A percentile compares a stretch with the other conserved stretches of the same genome.
phyloP scores from a whole-genome alignment of 2,113 vertebrate species.

The Sphaerodactylus townsendi region DNA sequence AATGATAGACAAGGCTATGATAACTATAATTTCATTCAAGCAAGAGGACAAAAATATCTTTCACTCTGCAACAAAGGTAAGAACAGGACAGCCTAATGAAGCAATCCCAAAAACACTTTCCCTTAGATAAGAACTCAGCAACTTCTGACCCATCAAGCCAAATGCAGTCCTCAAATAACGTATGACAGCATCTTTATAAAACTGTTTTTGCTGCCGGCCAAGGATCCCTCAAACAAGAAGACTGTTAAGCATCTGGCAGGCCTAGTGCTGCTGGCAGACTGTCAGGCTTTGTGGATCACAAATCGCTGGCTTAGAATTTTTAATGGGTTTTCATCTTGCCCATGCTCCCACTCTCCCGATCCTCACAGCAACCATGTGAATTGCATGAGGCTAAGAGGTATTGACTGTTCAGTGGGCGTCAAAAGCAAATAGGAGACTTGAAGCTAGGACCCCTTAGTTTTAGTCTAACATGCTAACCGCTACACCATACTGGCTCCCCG shows the following conservation, averaged over 20 bases:
- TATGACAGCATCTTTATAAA: neutral
- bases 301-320: too few relatives aligned
- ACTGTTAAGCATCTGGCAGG: neutral
- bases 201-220: neutral
- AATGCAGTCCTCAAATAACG: neutral
- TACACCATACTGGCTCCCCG: too few relatives aligned
- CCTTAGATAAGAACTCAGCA: neutral
- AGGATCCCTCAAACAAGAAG: neutral
- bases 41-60: slow-evolving; percentile 14
- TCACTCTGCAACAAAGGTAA: neutral
- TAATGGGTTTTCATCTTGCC: too few relatives aligned
- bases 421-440: too few relatives aligned
- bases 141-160: neutral
- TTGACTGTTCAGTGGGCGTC: too few relatives aligned
- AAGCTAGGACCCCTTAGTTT: too few relatives aligned
- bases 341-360: too few relatives aligned
- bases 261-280: neutral
- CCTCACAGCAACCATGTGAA: too few relatives aligned
- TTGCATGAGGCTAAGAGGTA: too few relatives aligned
- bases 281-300: neutral
- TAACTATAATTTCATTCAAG: neutral
- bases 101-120: too few relatives aligned
- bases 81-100: slow-evolving; percentile 33
- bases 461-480: too few relatives aligned
- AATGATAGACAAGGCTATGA: slow-evolving; percentile 10